Conservation (phyloP, 2,797 vertebrate species). For the Microctenopoma stevenorrisi region DNA sequence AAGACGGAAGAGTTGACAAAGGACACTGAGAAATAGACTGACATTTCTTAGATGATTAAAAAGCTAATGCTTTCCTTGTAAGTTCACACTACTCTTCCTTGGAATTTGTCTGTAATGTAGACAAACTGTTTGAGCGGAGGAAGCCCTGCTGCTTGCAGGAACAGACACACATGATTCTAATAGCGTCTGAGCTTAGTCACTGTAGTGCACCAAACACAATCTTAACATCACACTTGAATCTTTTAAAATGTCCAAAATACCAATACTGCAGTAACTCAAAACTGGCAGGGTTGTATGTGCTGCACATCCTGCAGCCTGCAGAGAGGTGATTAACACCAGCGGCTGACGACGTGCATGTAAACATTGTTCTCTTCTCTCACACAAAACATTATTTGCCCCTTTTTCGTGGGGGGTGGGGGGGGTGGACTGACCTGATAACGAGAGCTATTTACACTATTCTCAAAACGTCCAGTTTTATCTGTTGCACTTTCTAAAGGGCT, state of each 20-base stretch:
- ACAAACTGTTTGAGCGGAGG: background rate
- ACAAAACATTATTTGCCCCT: slow-evolving; percentile 53
- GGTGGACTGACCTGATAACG: slow-evolving; percentile 31
- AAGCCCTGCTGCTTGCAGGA: background rate
- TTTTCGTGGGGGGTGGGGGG: slow-evolving; percentile 13
- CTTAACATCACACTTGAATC: too few relatives aligned
- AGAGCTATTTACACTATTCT: slow-evolving; percentile 59
- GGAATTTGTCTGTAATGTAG: background rate
- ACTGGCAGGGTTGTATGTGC: background rate
- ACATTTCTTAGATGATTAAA: slow-evolving; percentile 19
- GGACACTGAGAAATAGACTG: background rate
- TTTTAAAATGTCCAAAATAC: too few relatives aligned
- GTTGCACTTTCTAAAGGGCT: slow-evolving; percentile 49
- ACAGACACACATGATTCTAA: background rate
- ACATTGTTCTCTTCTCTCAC: slow-evolving; percentile 30
- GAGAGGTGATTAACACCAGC: slow-evolving; percentile 30
- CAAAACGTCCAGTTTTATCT: slow-evolving; percentile 61
- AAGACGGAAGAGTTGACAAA: background rate
- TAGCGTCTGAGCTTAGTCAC: too few relatives aligned
- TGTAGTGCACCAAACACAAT: too few relatives aligned
- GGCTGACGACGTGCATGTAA: slow-evolving; percentile 50
- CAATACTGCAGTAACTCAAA: too few relatives aligned
- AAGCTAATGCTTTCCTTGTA: slow-evolving; percentile 2
- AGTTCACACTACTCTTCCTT: background rate
- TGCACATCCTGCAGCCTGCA: slow-evolving; percentile 2